Percentiles rank a stretch among this genome's conserved stretches.
These are phyloP conservation scores for Clunio marinus DNA, from an alignment of 2,888 invertebrate species.

Conservation along the genomic window DNA sequence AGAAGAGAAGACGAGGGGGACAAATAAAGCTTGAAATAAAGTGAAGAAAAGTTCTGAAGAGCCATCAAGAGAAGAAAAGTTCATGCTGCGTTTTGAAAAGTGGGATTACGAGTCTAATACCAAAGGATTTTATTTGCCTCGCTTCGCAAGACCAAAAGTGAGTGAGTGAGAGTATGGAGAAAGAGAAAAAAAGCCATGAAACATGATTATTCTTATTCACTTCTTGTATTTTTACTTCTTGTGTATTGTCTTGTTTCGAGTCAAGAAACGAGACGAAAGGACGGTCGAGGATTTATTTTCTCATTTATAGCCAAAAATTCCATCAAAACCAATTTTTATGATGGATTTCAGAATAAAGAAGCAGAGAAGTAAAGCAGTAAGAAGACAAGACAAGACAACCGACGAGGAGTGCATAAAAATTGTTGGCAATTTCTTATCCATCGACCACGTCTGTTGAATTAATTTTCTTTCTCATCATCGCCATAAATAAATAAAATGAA, in stretches of 20 bases:
- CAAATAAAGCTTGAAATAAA: too few relatives aligned
- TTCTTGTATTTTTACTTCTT: neutral
- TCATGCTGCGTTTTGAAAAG: too few relatives aligned
- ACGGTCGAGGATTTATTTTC: slow-evolving; percentile 10
- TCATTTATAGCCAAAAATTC: slow-evolving; percentile 9
- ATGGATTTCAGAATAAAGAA: slow-evolving; percentile 7
- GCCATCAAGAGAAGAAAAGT: neutral
- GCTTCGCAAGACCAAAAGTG: neutral
- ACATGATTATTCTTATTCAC: neutral
- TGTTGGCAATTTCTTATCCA: neutral
- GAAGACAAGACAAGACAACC: too few relatives aligned
- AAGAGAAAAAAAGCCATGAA: slow-evolving; percentile 14
- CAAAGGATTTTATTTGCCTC: slow-evolving; percentile 11
- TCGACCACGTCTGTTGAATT: slow-evolving; percentile 2
- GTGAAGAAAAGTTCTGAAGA: slow-evolving; percentile 1
- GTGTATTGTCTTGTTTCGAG: too few relatives aligned
- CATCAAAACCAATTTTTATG: neutral
- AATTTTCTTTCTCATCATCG: slow-evolving; percentile 2
- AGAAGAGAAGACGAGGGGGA: too few relatives aligned
- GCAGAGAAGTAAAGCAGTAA: too few relatives aligned
- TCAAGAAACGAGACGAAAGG: neutral
- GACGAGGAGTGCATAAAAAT: neutral
- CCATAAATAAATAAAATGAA: too few relatives aligned
- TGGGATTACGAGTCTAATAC: slow-evolving; percentile 22
- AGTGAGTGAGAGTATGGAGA: too few relatives aligned